Base-by-base conservation (phyloP, 2,888 invertebrate species). In the Drymonia ruficornis region DNA sequence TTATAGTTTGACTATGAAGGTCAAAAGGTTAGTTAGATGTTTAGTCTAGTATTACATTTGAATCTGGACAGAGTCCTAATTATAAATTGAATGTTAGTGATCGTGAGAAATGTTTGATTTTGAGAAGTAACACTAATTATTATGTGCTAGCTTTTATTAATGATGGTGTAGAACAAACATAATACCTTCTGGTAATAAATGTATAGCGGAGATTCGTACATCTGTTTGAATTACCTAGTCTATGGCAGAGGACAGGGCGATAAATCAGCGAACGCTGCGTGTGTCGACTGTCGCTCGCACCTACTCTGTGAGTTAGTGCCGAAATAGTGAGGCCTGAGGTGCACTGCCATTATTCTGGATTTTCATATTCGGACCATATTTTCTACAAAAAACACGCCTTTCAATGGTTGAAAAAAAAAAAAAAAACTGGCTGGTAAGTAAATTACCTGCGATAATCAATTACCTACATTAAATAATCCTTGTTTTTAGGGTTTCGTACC, bases 231-330 rank as follows among this genome's bases (percentile, higher is more conserved):
- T 31, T 18, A 16, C 0, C 1, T 68, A 48, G 9, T 65, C 70
- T 68, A 23, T 54, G 61, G 11, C 40, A 34, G 59, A 63, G 63
- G 65, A 59, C 63, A 59, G 50, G 36, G 53, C 59, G n/a, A 64
- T 68, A 67, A 65, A 67, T 69, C 67, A 70, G 53, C 13, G 28
- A 18, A 52, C 50, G 52, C 61, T 64, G 59, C 63, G 57, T 61
- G 61, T 60, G 73, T 61, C 58, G 65, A 40, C 49, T 63, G 69
- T 72, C 74, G 69, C 47, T 55, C 55, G 74, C 75, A 76, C 75
- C 70, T 74, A 69, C 67, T 52, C 63, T 59, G 56, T 76, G 74
- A 76, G 69, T 74, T 76, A 13, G 36, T 23, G 19, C 36, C 15
- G n/a, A 6, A 55, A 53, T 55, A 42, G 53, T 52, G 43, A 51